Base-by-base conservation (phyloP, 2,888 invertebrate species). In the Coenonympha glycerion region DNA sequence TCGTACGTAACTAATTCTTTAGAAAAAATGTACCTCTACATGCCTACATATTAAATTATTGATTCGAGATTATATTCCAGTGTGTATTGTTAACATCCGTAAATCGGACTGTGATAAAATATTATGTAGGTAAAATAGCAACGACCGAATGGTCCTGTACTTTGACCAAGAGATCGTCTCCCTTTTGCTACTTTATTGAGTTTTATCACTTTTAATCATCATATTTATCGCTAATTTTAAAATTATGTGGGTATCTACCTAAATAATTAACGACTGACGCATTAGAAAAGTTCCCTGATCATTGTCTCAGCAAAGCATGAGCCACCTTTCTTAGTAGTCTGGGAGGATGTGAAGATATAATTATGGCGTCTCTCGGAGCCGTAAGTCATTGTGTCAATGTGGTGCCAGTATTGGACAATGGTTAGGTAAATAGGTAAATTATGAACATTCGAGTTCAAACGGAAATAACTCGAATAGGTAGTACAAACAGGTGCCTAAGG, bases 211-310 rank as follows among this genome's bases (percentile, higher is more conserved):
- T 8, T 26, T 9, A 9, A n/a, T 40, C 22, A 9, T 18, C 3
- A 44, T 44, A 21, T 44, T 33, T 31, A 44, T 30, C 15, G 13
- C 15, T 31, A 30, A 31, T 44, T 33, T 44, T 33, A 21, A 33
- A 31, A 44, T 31, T 22, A 44, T 13, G 26, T 16, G n/a, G n/a
- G n/a, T n/a, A n/a, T n/a, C n/a, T n/a, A n/a, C n/a, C n/a, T n/a
- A 40, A 30, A 41, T 41, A 41, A 49, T 46, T 30, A 11, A 41
- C 33, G 34, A 40, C 34, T 53, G 53, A 50, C 50, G 42, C 53
- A 53, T 33, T 37, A 28, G 8, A 8, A 42, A 19, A 9, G 30
- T 22, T 30, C 11, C 22, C 24, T 19, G 6, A 21, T 19, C 18
- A 41, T 33, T 18, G 15, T 41, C 34, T 26, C 19, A 11, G 36